Conservation (phyloP, 1,140 invertebrate genomes). For the Rhagoletis zephyria region DNA sequence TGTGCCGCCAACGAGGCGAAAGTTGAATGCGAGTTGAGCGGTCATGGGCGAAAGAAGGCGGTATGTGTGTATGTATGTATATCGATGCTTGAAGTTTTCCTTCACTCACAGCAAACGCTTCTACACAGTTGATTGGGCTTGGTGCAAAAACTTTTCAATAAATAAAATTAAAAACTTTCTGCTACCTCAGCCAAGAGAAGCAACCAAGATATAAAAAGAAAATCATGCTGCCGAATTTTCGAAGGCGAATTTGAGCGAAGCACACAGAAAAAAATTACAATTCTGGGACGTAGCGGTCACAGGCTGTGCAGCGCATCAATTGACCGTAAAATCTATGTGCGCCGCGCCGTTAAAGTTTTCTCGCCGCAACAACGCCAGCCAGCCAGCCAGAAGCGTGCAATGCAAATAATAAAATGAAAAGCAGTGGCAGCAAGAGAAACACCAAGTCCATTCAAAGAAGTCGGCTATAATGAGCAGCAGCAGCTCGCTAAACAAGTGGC, state of each 20-base stretch:
- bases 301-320: background rate
- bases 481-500: background rate
- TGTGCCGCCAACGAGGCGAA: background rate
- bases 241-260: background rate
- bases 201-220: background rate
- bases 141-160: slow-evolving; percentile 49
- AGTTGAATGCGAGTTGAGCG: background rate
- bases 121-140: slow-evolving; percentile 21
- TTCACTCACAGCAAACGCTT: background rate
- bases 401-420: background rate
- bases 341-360: slow-evolving; percentile 37
- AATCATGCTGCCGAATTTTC: slow-evolving; percentile 10
- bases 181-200: background rate
- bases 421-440: background rate
- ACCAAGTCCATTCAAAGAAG: background rate
- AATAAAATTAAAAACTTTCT: slow-evolving; percentile 47
- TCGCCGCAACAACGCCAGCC: background rate
- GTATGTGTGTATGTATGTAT: background rate
- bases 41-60: background rate
- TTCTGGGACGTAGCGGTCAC: background rate
- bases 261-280: background rate
- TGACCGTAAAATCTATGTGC: slow-evolving; percentile 47
- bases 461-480: slow-evolving; percentile 3
- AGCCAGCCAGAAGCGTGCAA: background rate
- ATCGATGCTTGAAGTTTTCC: slow-evolving; percentile 9